These are phyloP conservation scores for Elmis aenea DNA, from an alignment of 2,888 invertebrate species.

Conservation along the genomic window DNA sequence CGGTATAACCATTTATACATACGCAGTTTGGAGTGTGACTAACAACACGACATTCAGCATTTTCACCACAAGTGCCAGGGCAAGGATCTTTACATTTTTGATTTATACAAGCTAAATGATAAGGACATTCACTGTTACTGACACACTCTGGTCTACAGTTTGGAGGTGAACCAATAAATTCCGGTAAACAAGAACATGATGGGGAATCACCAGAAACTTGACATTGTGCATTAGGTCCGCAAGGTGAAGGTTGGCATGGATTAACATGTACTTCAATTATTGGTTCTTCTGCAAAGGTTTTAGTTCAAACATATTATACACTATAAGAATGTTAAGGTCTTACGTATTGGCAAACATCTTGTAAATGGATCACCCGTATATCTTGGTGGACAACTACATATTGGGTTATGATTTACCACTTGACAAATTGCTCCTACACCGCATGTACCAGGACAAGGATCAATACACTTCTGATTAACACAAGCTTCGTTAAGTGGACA, in stretches of 20 bases:
- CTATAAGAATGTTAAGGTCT: conserved; percentile 33
- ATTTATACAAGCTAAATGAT: conserved; percentile 66
- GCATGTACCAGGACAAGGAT: conserved; percentile 75
- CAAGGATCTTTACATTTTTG: conserved; percentile 70
- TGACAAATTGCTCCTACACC: conserved; percentile 66
- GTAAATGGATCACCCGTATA: conserved; percentile 63
- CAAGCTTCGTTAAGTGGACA: conserved; percentile 72
- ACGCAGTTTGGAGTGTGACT: conserved; percentile 57
- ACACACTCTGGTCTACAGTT: conserved; percentile 75
- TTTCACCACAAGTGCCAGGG: conserved; percentile 53
- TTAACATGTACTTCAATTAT: conserved; percentile 55
- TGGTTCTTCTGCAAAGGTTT: conserved; percentile 61
- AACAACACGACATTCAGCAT: conserved; percentile 53
- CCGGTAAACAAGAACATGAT: conserved; percentile 61
- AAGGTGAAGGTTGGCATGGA: conserved; percentile 65
- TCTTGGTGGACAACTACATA: conserved; percentile 65
- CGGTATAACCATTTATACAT: conserved; percentile 52
- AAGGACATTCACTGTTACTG: conserved; percentile 65
- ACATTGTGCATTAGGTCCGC: conserved; percentile 66
- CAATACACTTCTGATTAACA: conserved; percentile 71
- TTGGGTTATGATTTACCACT: conserved; percentile 72
- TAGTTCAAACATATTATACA: conserved; percentile 21
- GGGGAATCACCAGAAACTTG: conserved; percentile 52
- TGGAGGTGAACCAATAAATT: conserved; percentile 57
- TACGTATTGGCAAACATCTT: conserved; percentile 55